Evolutionary conservation across 2,113 vertebrate genomes (phyloP), one percentile per base, ranked within the genome.

Genomic region (Gymnogyps californianus): DNA sequence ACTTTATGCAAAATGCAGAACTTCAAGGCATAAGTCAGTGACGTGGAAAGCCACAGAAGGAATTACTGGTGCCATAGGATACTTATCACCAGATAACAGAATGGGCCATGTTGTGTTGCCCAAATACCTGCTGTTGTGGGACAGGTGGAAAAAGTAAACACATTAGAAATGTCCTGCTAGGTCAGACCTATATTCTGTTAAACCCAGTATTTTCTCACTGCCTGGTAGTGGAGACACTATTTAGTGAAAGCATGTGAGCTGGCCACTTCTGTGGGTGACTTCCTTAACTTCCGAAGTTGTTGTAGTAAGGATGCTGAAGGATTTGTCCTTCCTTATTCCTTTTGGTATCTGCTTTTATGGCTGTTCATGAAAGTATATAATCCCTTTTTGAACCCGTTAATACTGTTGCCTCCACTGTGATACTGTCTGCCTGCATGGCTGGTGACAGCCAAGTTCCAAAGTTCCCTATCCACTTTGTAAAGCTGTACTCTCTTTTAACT

Each of bases 371-470:
- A 51, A 7, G 7, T 4, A 11, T 40, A 4, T 17, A 36, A 54
- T 44, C 16, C 8, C 11, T 26, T 84, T 77, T 54, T 64, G 24
- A 79, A 46, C 7, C 21, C 64, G 2, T 29, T 83, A 22, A 24
- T 70, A 8, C 19, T 36, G 18, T 58, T 72, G 19, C 22, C 11
- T 83, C 15, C 8, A 21, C 11, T 79, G 40, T 79, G 51, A 47
- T 12, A 11, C 15, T 0, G 0, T 32, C 17, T 75, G 28, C 25
- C 29, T 32, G 38, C 9, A 15, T 0, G 2, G n/a, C 11, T 22
- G 29, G 34, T 16, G 57, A 42, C 47, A 76, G 16, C 3, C 4
- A 20, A 24, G 7, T 46, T 46, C 10, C 32, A 12, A 51, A 52
- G 9, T 15, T 92, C n/a, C 29, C 13, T 65, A 38, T 4, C 3